phyloP scores from a whole-genome alignment of 2,888 invertebrate species.

The Ochropacha duplaris region DNA sequence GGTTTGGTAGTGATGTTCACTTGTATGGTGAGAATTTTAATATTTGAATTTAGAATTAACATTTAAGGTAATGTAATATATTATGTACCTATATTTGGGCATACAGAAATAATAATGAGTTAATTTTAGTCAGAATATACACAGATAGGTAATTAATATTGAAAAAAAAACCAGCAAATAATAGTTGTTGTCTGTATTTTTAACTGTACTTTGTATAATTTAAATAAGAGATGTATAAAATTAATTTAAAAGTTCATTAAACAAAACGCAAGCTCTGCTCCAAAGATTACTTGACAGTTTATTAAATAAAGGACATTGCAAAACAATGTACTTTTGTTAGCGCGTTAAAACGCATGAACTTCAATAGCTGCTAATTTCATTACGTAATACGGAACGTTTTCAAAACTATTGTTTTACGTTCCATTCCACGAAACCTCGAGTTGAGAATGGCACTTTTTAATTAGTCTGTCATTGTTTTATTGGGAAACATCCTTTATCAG shows the following conservation, averaged over 20 bases:
- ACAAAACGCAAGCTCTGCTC: neutral
- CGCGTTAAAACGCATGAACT: slow-evolving; percentile 3
- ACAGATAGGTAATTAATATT: too few relatives aligned
- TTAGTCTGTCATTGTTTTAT: slow-evolving; percentile 1
- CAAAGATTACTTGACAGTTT: neutral
- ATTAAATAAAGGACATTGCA: slow-evolving; percentile 4
- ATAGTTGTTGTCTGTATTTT: too few relatives aligned
- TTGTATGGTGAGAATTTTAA: neutral
- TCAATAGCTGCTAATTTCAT: slow-evolving; percentile 20
- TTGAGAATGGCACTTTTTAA: slow-evolving; percentile 6
- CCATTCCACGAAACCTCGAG: slow-evolving; percentile 14
- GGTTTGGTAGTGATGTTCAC: neutral
- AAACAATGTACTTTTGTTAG: slow-evolving; percentile 8
- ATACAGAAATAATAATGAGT: too few relatives aligned
- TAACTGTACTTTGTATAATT: too few relatives aligned
- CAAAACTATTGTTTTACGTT: slow-evolving; percentile 25
- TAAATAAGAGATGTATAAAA: too few relatives aligned
- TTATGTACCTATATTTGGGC: too few relatives aligned
- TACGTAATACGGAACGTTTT: slow-evolving; percentile 25
- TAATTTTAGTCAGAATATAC: too few relatives aligned
- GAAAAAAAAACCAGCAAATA: too few relatives aligned
- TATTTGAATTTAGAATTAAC: neutral
- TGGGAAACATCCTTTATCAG: slow-evolving; percentile 1
- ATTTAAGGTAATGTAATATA: too few relatives aligned
- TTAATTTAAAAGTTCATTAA: neutral